phyloP scores from a whole-genome alignment of 2,888 invertebrate genomes.

The Ennomos quercinarius region DNA sequence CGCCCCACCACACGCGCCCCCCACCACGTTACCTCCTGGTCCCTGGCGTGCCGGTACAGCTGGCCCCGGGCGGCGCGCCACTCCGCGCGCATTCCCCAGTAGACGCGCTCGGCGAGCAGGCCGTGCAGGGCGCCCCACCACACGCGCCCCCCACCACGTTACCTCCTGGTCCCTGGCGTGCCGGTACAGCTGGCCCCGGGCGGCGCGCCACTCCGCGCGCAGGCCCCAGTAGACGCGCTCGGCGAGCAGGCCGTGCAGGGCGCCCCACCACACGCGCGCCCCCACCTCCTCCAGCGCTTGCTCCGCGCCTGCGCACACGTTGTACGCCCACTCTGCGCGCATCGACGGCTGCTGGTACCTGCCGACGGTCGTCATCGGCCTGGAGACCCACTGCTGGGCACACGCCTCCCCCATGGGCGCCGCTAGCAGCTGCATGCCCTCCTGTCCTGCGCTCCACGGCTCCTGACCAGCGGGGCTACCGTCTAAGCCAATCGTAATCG shows the following conservation, averaged over 20 bases:
- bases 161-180: conserved; percentile 65
- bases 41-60: conserved; percentile 57
- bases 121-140: conserved; percentile 79
- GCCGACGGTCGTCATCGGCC: too few species aligned
- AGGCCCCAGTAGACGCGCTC: conserved; percentile 76
- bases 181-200: conserved; percentile 60
- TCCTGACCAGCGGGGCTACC: too few species aligned
- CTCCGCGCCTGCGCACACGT: conserved; percentile 77
- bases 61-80: conserved; percentile 64
- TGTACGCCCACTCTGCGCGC: conserved; percentile 83
- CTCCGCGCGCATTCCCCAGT: conserved; percentile 69
- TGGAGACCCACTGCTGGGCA: too few species aligned
- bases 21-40: conserved; percentile 64
- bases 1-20: conserved; percentile 77
- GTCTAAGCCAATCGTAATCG: too few species aligned
- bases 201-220: conserved; percentile 62
- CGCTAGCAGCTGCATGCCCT: too few species aligned
- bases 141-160: conserved; percentile 63
- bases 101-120: conserved; percentile 70
- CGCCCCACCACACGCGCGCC: conserved; percentile 78
- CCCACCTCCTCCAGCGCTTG: conserved; percentile 79
- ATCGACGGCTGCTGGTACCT: conserved; percentile 78
- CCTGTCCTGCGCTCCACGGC: too few species aligned
- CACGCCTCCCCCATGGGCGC: too few species aligned
- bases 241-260: conserved; percentile 68